Evolutionary conservation across 2,797 vertebrate genomes (phyloP).

Genomic region (Gymnocypris eckloni): DNA sequence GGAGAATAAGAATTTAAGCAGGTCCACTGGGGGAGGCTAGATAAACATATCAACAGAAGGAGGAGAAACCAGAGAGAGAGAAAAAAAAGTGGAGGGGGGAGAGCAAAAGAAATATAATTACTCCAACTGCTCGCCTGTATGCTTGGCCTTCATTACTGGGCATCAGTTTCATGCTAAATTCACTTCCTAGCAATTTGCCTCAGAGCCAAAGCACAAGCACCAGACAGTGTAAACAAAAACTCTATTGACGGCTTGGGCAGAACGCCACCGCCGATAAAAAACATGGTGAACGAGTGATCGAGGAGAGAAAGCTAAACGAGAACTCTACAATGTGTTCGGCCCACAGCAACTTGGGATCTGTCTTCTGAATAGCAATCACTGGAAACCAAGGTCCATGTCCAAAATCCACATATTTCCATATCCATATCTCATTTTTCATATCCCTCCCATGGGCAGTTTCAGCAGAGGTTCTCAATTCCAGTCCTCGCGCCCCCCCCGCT

Average conservation of each 20-base stretch:
- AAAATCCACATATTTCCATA: neutral
- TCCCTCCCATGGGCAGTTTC: neutral
- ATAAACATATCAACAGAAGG: constrained; percentile 81
- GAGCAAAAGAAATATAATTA: constrained; percentile 74
- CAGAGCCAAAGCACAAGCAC: constrained; percentile 56
- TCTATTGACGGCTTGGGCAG: constrained; percentile 47
- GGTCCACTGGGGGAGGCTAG: constrained; percentile 75
- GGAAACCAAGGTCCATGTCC: constrained; percentile 21
- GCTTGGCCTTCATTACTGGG: constrained; percentile 64
- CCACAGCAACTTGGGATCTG: constrained; percentile 23
- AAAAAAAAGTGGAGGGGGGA: constrained; percentile 47
- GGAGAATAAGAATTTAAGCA: constrained; percentile 80
- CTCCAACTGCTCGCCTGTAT: constrained; percentile 64
- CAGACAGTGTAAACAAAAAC: constrained; percentile 56
- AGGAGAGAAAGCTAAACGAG: constrained; percentile 18
- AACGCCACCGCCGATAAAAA: constrained; percentile 47
- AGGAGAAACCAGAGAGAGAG: constrained; percentile 67
- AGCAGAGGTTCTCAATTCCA: no score
- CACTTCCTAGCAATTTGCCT: constrained; percentile 59
- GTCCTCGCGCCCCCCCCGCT: no score
- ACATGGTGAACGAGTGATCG: constrained; percentile 39
- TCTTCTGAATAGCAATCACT: constrained; percentile 14
- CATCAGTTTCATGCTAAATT: constrained; percentile 64
- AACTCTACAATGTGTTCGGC: neutral
- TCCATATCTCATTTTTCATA: neutral